Conservation (phyloP, 2,797 vertebrate genomes). For the Aphelocoma californica region DNA sequence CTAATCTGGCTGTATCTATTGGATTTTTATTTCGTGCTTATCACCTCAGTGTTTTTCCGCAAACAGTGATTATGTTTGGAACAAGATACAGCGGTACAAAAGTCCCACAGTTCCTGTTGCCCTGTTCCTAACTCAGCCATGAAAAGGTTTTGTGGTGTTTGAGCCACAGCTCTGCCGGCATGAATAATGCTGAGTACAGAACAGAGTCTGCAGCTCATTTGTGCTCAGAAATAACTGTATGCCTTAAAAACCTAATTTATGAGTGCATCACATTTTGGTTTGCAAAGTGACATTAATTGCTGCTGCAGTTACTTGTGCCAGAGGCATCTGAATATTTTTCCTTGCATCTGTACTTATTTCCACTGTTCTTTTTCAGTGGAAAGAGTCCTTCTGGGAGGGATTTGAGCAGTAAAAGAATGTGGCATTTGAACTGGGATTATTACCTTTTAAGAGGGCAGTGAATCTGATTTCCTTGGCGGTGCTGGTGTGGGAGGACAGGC, state of each 20-base stretch:
- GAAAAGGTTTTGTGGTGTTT: not conserved
- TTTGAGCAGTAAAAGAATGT: not conserved
- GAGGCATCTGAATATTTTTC: constrained; percentile 3
- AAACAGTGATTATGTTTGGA: accelerated
- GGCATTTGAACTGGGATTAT: constrained; percentile 26
- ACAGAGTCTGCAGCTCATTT: not conserved
- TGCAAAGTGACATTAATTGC: constrained; percentile 45
- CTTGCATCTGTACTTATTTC: not conserved
- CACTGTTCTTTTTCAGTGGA: not conserved
- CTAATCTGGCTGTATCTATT: not conserved
- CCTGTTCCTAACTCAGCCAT: not conserved
- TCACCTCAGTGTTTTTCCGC: not conserved
- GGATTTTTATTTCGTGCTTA: not conserved
- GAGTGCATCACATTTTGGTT: constrained; percentile 11
- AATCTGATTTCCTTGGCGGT: not conserved
- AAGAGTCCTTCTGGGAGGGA: not conserved
- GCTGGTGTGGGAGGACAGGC: not conserved
- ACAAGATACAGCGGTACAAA: not conserved
- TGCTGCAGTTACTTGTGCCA: not conserved
- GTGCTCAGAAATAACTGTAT: constrained; percentile 7
- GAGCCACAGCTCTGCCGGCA: not conserved
- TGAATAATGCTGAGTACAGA: not conserved
- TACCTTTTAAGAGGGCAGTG: constrained; percentile 17
- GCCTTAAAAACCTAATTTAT: constrained; percentile 11
- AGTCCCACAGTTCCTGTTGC: not conserved